Conservation (phyloP, 2,888 invertebrate genomes). For the Stenodema calcarata region DNA sequence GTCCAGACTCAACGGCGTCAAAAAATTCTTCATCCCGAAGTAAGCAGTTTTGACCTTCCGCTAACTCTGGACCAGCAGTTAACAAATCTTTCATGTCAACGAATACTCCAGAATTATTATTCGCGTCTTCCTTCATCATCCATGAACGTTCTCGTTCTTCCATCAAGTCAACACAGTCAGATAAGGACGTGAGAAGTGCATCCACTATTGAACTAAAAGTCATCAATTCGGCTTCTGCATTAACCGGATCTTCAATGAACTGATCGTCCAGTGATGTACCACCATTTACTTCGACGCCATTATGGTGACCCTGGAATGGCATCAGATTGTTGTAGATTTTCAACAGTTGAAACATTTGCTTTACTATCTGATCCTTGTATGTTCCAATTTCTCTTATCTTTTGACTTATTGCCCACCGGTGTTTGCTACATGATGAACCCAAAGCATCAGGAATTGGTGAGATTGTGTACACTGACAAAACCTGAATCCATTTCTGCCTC, state of each 20-base stretch:
- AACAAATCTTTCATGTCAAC: background rate
- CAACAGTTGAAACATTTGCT: background rate
- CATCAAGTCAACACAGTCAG: background rate
- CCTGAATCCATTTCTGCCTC: conserved; percentile 90
- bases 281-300: background rate
- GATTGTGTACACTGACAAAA: background rate
- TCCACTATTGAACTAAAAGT: background rate
- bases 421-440: background rate
- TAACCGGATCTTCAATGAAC: background rate
- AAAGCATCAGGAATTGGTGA: background rate
- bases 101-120: background rate
- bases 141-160: background rate
- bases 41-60: conserved; percentile 8
- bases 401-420: background rate
- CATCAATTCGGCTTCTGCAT: background rate
- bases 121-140: background rate
- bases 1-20: conserved; percentile 95
- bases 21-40: conserved; percentile 91
- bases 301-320: background rate
- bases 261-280: background rate
- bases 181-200: background rate
- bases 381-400: background rate
- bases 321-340: background rate
- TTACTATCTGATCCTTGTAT: background rate
- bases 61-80: background rate